A percentile compares a stretch with the other conserved stretches of the same genome.
phyloP scores from a whole-genome alignment of 2,888 invertebrate species.

The Yponomeuta sedellus region DNA sequence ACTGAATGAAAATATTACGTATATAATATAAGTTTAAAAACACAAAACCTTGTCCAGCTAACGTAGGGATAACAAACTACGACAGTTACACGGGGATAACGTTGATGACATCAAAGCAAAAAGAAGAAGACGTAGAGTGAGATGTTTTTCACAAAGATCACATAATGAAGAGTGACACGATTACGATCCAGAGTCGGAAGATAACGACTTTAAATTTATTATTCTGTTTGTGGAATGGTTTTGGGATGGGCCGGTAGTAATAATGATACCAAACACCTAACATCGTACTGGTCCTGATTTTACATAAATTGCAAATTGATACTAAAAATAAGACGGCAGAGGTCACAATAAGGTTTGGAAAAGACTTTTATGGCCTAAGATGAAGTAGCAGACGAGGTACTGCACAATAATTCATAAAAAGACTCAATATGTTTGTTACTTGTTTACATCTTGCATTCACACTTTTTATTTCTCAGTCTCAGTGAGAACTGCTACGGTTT shows the following conservation, averaged over 20 bases:
- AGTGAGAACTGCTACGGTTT: neutral
- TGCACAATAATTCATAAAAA: too few relatives aligned
- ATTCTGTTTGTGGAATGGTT: neutral
- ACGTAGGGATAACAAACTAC: neutral
- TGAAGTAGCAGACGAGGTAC: too few relatives aligned
- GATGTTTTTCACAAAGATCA: conserved; percentile 1
- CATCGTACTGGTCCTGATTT: too few relatives aligned
- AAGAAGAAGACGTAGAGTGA: neutral
- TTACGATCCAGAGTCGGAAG: neutral
- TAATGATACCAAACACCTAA: too few relatives aligned
- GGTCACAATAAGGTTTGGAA: too few relatives aligned
- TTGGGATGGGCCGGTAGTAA: neutral
- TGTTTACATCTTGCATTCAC: neutral
- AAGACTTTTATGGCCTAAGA: too few relatives aligned
- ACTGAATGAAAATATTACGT: neutral
- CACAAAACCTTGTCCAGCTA: neutral
- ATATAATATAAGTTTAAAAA: neutral
- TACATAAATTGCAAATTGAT: too few relatives aligned
- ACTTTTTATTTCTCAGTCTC: neutral
- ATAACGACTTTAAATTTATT: neutral
- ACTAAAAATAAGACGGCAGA: too few relatives aligned
- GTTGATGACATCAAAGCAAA: conserved; percentile 1
- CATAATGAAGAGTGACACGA: neutral
- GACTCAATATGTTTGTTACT: too few relatives aligned
- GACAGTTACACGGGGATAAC: neutral